A percentile compares a stretch with the other conserved stretches of the same genome.
Conservation (phyloP, 2,113 vertebrate species). For the Telmatochromis brachygnathus region DNA sequence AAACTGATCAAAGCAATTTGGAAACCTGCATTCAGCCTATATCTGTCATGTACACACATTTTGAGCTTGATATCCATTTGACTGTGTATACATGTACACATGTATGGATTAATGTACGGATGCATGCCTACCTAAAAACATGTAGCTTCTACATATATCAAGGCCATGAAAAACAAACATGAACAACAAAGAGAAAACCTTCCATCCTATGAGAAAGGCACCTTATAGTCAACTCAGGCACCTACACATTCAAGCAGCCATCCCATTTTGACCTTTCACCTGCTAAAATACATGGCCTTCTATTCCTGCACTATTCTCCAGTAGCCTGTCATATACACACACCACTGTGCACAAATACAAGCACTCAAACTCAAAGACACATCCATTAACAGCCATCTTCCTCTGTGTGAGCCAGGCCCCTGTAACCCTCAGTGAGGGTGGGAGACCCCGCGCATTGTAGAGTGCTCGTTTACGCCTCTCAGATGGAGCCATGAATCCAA, state of each 20-base stretch:
- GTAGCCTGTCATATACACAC: conserved; percentile 22
- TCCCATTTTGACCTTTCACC: conserved; percentile 12
- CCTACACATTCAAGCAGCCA: conserved; percentile 12
- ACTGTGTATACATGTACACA: neutral
- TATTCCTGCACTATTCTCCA: neutral
- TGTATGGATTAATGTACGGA: neutral
- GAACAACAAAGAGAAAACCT: neutral
- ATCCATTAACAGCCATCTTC: conserved; percentile 55
- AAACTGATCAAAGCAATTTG: neutral
- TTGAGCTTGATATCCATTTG: neutral
- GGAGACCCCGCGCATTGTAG: conserved; percentile 55
- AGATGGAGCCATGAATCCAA: conserved; percentile 73
- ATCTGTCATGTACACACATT: neutral
- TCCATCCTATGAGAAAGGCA: neutral
- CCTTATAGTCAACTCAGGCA: neutral
- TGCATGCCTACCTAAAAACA: neutral
- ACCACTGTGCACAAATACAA: conserved; percentile 27
- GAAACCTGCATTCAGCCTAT: neutral
- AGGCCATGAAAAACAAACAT: neutral
- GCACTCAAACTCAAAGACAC: conserved; percentile 43
- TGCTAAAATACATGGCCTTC: neutral
- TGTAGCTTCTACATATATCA: neutral
- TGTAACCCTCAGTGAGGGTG: conserved; percentile 48
- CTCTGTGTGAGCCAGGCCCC: conserved; percentile 35
- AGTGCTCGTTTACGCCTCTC: conserved; percentile 66